Conservation (phyloP, 2,797 vertebrate species). For the Synaphobranchus kaupii region DNA sequence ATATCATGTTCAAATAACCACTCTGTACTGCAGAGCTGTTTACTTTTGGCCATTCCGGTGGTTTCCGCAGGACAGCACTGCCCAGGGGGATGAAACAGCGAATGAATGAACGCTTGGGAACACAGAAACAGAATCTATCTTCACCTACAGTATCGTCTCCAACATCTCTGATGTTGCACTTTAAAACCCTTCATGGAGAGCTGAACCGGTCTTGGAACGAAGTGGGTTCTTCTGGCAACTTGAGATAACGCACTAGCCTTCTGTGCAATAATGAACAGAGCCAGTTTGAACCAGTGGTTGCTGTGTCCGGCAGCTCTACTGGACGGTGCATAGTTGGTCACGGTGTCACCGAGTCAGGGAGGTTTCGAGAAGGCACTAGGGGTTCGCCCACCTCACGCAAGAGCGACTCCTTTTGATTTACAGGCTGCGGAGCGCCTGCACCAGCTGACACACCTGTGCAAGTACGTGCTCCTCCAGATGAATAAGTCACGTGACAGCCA, state of each 20-base stretch:
- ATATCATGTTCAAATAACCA: not conserved
- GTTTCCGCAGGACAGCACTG: not conserved
- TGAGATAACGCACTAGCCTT: not conserved
- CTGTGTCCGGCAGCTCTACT: not conserved
- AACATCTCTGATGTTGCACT: not conserved
- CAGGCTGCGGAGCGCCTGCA: not conserved
- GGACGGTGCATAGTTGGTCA: not conserved
- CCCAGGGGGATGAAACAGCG: not conserved
- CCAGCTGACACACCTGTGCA: too few species aligned
- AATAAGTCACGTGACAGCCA: not conserved
- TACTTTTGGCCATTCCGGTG: not conserved
- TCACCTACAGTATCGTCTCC: not conserved
- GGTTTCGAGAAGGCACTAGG: not conserved
- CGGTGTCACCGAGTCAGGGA: not conserved
- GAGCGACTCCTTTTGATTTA: not conserved
- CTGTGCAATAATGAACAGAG: not conserved
- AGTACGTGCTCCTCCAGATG: not conserved
- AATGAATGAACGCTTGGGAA: not conserved
- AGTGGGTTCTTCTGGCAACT: not conserved
- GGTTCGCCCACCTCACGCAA: not conserved
- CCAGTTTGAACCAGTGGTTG: not conserved
- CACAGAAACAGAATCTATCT: not conserved
- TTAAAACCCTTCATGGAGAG: not conserved
- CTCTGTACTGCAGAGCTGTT: constrained; percentile 7
- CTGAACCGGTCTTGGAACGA: not conserved